Evolutionary conservation across 2,113 vertebrate genomes (phyloP).

Genomic region (Dipodomys merriami): DNA sequence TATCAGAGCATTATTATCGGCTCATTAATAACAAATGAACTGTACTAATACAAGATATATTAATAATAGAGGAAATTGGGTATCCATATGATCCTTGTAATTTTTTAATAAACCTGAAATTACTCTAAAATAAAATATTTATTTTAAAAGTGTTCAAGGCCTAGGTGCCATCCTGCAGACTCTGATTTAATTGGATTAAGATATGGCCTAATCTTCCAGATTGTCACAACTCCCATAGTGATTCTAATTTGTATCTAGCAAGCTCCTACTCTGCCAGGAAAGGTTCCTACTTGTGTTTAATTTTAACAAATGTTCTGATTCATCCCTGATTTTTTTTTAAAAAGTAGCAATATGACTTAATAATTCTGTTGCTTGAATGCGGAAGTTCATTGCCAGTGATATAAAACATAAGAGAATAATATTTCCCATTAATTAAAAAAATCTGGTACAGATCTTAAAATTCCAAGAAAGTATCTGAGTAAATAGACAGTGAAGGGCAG

Average conservation of each 20-base stretch:
- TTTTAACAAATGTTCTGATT: conserved; percentile 8
- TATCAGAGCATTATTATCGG: not conserved
- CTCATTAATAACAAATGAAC: not conserved
- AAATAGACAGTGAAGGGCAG: conserved; percentile 41
- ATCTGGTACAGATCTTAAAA: not conserved
- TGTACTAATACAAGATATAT: not conserved
- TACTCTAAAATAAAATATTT: conserved; percentile 1
- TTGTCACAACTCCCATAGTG: not conserved
- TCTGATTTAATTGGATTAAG: not conserved
- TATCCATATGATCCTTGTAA: not conserved
- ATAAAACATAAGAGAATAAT: not conserved
- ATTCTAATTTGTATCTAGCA: not conserved
- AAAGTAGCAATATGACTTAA: not conserved
- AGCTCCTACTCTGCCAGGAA: not conserved
- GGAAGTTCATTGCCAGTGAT: not conserved
- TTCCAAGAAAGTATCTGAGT: conserved; percentile 1
- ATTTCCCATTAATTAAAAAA: conserved; percentile 39
- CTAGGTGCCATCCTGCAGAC: not conserved
- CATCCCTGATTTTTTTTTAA: not conserved
- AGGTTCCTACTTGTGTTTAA: not conserved
- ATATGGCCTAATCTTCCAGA: not conserved
- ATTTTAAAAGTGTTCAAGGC: not conserved
- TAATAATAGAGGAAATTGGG: not conserved
- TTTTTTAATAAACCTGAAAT: conserved; percentile 7
- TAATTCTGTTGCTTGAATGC: not conserved